These are phyloP conservation scores for Mesoclemmys tuberculata DNA, from an alignment of 2,113 vertebrate species.

Conservation along the genomic window DNA sequence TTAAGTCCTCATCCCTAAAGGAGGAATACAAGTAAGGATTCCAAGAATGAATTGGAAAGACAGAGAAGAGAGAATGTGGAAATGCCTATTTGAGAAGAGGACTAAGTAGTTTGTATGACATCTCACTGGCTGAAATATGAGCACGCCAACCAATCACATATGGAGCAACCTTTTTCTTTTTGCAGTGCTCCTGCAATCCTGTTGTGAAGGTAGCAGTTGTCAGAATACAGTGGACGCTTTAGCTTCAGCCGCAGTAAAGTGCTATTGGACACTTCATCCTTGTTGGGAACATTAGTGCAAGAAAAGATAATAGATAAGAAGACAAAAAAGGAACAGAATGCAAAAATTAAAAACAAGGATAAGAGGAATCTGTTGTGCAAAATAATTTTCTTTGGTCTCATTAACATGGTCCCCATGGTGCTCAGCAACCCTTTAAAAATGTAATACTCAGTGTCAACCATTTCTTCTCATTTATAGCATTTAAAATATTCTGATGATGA, in stretches of 20 bases:
- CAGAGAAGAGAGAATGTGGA: background rate
- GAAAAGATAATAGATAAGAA: background rate
- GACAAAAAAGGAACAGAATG: background rate
- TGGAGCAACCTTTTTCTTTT: background rate
- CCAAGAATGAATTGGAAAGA: background rate
- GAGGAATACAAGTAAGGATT: background rate
- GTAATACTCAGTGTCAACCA: background rate
- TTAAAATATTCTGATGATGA: background rate
- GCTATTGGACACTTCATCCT: background rate
- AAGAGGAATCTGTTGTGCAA: background rate
- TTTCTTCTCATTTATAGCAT: background rate
- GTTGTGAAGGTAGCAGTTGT: background rate
- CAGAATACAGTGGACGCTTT: background rate
- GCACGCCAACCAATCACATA: background rate
- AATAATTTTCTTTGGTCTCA: background rate
- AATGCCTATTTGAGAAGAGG: background rate
- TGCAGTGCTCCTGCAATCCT: background rate
- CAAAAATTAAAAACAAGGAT: background rate
- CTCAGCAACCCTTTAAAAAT: background rate
- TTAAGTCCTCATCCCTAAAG: background rate
- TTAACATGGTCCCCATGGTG: background rate
- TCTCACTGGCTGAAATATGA: background rate
- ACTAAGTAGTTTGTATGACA: background rate
- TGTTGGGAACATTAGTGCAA: background rate
- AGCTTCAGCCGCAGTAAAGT: background rate